Evolutionary conservation across 1,140 invertebrate genomes (phyloP).

Genomic region (Caerostris extrusa): DNA sequence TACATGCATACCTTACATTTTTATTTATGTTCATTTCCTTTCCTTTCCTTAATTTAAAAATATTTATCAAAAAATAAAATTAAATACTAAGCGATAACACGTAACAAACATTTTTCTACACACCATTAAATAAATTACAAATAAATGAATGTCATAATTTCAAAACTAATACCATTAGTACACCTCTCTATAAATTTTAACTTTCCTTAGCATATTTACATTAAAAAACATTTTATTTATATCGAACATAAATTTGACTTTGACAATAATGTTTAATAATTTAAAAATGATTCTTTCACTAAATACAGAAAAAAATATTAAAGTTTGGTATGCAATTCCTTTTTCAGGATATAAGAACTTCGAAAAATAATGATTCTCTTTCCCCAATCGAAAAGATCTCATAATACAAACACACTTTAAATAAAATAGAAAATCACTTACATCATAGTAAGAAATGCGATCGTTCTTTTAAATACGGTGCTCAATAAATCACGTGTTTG

Average conservation of each 20-base stretch:
- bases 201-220: too few species aligned
- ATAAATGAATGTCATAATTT: too few species aligned
- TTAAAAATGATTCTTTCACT: not conserved
- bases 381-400: not conserved
- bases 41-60: too few species aligned
- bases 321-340: not conserved
- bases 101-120: too few species aligned
- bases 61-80: not conserved
- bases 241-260: not conserved
- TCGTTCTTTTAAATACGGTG: slow-evolving; percentile 29
- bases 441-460: slow-evolving; percentile 39
- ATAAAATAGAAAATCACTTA: slow-evolving; percentile 20
- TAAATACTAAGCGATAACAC: too few species aligned
- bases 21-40: too few species aligned
- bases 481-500: slow-evolving; percentile 42
- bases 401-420: slow-evolving; percentile 16
- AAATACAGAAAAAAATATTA: not conserved
- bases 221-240: too few species aligned
- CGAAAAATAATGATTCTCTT: not conserved
- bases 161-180: too few species aligned
- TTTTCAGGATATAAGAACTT: not conserved
- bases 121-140: too few species aligned
- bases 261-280: not conserved
- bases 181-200: too few species aligned
- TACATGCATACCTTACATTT: too few species aligned